Conservation (phyloP, 2,888 invertebrate genomes). For the Dorcus hopei region DNA sequence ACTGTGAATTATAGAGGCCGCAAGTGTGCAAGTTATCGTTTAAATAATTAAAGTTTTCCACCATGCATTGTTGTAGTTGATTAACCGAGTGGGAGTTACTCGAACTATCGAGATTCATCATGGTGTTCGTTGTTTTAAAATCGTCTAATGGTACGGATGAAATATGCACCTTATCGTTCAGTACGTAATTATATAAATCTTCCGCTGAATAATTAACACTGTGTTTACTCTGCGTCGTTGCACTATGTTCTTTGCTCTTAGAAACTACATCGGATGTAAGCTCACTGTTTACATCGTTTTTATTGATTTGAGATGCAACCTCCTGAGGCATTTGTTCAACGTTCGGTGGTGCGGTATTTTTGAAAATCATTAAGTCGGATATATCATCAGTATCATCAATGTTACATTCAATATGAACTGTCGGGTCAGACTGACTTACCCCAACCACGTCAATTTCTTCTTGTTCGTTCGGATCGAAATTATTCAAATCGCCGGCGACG, state of each 20-base stretch:
- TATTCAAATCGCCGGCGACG: neutral
- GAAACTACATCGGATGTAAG: too few relatives aligned
- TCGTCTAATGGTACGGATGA: too few relatives aligned
- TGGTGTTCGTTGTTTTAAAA: too few relatives aligned
- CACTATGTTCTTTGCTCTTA: too few relatives aligned
- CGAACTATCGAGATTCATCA: too few relatives aligned
- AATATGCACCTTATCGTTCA: neutral
- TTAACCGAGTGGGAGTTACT: too few relatives aligned
- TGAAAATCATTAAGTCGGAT: neutral
- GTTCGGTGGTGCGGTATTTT: neutral
- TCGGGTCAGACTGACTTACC: neutral
- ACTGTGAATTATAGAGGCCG: too few relatives aligned
- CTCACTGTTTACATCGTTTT: too few relatives aligned
- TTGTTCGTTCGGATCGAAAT: neutral
- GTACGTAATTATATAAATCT: neutral
- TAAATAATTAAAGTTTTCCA: neutral
- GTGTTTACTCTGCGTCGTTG: neutral
- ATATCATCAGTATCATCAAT: neutral
- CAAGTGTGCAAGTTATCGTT: neutral
- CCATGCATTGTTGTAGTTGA: too few relatives aligned
- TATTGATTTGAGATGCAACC: too few relatives aligned
- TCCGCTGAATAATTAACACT: slow-evolving; percentile 2
- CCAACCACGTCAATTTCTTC: slow-evolving; percentile 2
- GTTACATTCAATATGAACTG: neutral
- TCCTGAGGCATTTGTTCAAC: too few relatives aligned